Evolutionary conservation across 2,888 invertebrate genomes (phyloP).

Genomic region (Melikaiella ostensackeni): DNA sequence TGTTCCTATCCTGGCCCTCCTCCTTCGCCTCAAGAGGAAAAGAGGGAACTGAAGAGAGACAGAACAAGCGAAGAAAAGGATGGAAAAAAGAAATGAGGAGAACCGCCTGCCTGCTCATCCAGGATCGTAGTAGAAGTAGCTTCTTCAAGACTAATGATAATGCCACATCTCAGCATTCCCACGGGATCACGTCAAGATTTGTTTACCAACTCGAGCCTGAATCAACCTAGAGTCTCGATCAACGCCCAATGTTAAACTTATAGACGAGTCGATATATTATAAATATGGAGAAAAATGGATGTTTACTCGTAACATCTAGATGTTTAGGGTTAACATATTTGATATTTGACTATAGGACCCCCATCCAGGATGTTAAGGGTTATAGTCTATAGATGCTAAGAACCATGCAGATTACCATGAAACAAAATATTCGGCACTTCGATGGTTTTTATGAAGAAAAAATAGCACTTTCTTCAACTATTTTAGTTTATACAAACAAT

Average conservation of each 20-base stretch:
- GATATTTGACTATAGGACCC: no score
- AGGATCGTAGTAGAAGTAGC: slow-evolving; percentile 41
- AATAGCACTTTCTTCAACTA: no score
- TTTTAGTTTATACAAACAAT: no score
- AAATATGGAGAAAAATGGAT: no score
- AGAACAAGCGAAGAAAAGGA: slow-evolving; percentile 44
- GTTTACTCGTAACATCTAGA: no score
- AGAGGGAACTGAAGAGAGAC: slow-evolving; percentile 23
- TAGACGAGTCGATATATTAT: background rate
- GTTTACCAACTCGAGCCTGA: slow-evolving; percentile 20
- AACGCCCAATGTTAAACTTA: background rate
- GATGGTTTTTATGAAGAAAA: no score
- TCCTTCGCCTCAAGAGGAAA: slow-evolving; percentile 8
- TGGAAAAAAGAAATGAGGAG: slow-evolving; percentile 33
- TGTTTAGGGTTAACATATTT: no score
- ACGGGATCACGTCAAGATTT: slow-evolving; percentile 38
- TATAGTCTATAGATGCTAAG: no score
- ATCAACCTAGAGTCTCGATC: slow-evolving; percentile 1
- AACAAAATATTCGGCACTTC: no score
- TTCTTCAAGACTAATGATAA: slow-evolving; percentile 46
- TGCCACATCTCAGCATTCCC: slow-evolving; percentile 41
- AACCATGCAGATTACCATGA: no score
- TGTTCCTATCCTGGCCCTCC: slow-evolving; percentile 47
- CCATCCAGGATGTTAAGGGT: no score
- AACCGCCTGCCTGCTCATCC: slow-evolving; percentile 48